Conservation (phyloP, 2,888 invertebrate genomes). For the Eucera pruinosa region DNA sequence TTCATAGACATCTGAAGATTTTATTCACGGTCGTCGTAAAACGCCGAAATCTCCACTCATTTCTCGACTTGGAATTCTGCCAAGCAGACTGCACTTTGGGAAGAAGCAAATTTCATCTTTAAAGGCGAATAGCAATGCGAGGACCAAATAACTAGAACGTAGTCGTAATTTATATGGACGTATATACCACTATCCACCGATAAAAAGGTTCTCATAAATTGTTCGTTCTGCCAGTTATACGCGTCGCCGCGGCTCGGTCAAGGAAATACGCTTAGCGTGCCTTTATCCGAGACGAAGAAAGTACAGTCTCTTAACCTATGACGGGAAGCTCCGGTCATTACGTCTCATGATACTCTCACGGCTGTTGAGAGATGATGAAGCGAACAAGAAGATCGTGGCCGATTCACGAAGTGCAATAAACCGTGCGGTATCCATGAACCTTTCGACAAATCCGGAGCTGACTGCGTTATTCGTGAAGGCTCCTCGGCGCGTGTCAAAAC, state of each 20-base stretch:
- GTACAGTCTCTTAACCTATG: constrained; percentile 73
- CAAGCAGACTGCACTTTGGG: not conserved
- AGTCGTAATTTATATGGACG: constrained; percentile 9
- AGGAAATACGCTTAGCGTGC: constrained; percentile 77
- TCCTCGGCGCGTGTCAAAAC: constrained; percentile 83
- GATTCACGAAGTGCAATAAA: constrained; percentile 80
- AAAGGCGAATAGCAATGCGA: not conserved
- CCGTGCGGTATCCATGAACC: constrained; percentile 79
- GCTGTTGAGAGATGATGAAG: constrained; percentile 64
- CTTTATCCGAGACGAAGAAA: constrained; percentile 61
- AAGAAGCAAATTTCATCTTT: not conserved
- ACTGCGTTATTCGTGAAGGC: constrained; percentile 63
- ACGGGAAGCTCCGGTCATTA: constrained; percentile 74
- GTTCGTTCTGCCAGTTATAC: constrained; percentile 21
- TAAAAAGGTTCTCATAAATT: constrained; percentile 45
- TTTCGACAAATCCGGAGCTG: constrained; percentile 57
- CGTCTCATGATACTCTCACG: constrained; percentile 81
- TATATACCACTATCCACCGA: not conserved
- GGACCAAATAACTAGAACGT: not conserved
- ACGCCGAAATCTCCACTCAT: not conserved
- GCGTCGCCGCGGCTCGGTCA: constrained; percentile 12
- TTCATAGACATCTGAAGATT: not conserved
- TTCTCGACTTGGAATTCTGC: not conserved
- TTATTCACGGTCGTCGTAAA: not conserved
- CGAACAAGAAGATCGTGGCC: constrained; percentile 62